Base-by-base conservation (phyloP, 1,140 invertebrate species). In the Hypsibius dujardini region DNA sequence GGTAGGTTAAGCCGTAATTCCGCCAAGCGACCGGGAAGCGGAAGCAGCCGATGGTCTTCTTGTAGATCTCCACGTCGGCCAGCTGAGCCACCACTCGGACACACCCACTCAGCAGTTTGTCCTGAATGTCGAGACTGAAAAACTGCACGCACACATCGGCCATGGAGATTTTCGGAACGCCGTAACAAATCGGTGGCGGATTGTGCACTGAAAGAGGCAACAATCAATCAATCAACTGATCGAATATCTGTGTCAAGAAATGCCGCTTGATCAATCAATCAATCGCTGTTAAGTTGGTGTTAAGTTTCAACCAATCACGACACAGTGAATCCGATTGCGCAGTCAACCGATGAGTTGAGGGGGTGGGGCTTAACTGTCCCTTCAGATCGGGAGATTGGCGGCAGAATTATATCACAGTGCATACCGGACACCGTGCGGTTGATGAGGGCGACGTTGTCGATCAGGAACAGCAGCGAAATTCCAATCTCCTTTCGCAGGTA, bases 161-260 rank as follows among this genome's bases (percentile, higher is more conserved):
- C 50, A n/a, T n/a, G 50, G 50, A 56, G n/a, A 56, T n/a, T n/a
- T 56, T 56, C 50, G 50, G 50, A 7, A 56, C 50, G 7, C 7
- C 50, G n/a, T 56, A 56, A n/a, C 50, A 56, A n/a, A 56, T n/a
- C 7, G 50, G 50, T 56, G 50, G 50, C 7, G 50, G 50, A 56
- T 56, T 56, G 50, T n/a, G 7, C 50, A 56, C 50, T 56, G 50
- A 56, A 56, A n/a, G 50, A n/a, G 50, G n/a, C n/a, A n/a, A n/a
- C n/a, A n/a, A n/a, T n/a, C n/a, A n/a, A n/a, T n/a, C n/a, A n/a
- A n/a, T n/a, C n/a, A n/a, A n/a, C n/a, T n/a, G n/a, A n/a, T n/a
- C n/a, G n/a, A n/a, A n/a, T n/a, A n/a, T n/a, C n/a, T n/a, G n/a
- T n/a, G n/a, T n/a, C n/a, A n/a, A n/a, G n/a, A n/a, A n/a, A n/a